phyloP scores from a whole-genome alignment of 2,113 vertebrate species.

The Bolborhynchus lineola region DNA sequence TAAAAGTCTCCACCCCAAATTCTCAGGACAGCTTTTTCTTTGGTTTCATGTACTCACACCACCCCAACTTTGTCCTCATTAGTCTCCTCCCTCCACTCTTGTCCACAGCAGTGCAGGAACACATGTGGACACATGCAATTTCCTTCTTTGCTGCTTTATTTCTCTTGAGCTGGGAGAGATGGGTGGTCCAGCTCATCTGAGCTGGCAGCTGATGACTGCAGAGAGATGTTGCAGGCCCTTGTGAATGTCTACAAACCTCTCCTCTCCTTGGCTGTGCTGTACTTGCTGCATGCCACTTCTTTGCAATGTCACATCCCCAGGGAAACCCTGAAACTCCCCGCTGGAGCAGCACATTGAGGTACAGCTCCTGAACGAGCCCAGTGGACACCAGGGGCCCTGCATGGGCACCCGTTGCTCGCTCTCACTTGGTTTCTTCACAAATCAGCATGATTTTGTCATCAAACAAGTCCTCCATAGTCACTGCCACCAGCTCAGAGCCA shows the following conservation, averaged over 20 bases:
- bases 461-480: slow-evolving; percentile 85
- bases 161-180: neutral
- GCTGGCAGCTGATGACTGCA: neutral
- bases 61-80: neutral
- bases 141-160: neutral
- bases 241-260: neutral
- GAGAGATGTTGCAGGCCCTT: neutral
- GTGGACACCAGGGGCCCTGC: neutral
- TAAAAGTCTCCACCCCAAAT: neutral
- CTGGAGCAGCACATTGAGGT: neutral
- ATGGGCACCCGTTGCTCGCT: neutral
- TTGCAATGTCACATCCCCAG: neutral
- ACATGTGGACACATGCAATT: neutral
- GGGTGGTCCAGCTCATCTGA: neutral
- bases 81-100: neutral
- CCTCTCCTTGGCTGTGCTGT: neutral
- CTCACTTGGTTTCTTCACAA: slow-evolving; percentile 74
- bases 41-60: neutral
- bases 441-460: slow-evolving; percentile 82
- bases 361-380: neutral
- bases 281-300: neutral
- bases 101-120: neutral
- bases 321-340: neutral
- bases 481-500: slow-evolving; percentile 77
- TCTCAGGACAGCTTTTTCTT: neutral